These are phyloP conservation scores for Buphagus erythrorhynchus DNA, from an alignment of 2,797 vertebrate genomes.

Conservation along the genomic window DNA sequence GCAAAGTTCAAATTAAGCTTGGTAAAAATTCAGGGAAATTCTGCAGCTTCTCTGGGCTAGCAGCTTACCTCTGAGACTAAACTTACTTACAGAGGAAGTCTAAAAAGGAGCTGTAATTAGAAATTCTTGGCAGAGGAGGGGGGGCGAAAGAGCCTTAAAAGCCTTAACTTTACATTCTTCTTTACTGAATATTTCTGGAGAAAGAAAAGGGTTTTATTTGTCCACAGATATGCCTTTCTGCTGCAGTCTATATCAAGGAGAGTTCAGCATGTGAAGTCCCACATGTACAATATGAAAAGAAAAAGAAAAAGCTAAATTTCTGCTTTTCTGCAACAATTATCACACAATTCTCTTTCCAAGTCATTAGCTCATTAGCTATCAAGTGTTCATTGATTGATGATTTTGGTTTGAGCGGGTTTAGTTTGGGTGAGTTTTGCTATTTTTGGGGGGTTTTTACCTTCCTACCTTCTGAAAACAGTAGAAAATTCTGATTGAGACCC, in stretches of 20 bases:
- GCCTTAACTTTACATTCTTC: background rate
- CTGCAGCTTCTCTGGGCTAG: background rate
- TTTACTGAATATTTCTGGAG: background rate
- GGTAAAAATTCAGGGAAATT: background rate
- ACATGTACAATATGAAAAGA: background rate
- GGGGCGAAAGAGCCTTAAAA: background rate
- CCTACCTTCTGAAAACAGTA: background rate
- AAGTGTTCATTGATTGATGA: background rate
- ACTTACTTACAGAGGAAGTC: background rate
- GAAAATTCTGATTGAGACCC: background rate
- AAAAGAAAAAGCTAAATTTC: background rate
- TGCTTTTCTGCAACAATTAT: background rate
- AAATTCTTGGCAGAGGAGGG: background rate
- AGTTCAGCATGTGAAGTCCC: background rate
- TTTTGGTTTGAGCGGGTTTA: background rate
- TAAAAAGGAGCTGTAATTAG: background rate
- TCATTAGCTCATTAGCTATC: background rate
- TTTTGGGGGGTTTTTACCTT: accelerated
- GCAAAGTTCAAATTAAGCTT: background rate
- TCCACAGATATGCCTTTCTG: background rate
- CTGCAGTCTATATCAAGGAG: background rate
- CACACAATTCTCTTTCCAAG: background rate
- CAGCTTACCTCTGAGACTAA: background rate
- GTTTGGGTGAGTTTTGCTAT: background rate
- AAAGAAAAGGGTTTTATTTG: background rate